Percentiles rank a stretch among this genome's conserved stretches.
Evolutionary conservation across 2,113 vertebrate species (phyloP).

Genomic region (Pristiophorus japonicus): DNA sequence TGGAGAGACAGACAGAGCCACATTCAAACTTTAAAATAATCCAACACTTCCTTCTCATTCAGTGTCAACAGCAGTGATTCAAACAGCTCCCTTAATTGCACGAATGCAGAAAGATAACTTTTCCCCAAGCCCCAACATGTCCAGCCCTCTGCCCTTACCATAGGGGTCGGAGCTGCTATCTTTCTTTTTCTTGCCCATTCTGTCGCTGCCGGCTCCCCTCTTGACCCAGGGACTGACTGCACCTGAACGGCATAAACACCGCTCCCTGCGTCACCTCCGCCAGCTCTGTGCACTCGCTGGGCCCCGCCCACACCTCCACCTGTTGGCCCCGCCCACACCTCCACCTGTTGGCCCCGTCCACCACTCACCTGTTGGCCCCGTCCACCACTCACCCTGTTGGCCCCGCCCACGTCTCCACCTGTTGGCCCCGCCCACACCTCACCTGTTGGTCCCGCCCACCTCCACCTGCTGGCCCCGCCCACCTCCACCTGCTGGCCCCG

Average conservation of each 20-base stretch:
- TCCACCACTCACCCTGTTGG: background rate
- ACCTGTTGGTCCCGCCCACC: background rate
- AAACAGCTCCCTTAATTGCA: background rate
- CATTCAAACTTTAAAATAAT: background rate
- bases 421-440: background rate
- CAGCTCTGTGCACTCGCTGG: too few relatives aligned
- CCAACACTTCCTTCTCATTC: background rate
- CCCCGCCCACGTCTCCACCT: background rate
- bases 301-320: too few relatives aligned
- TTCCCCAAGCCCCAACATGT: too few relatives aligned
- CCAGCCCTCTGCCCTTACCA: background rate
- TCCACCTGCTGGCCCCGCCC: background rate
- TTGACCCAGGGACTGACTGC: too few relatives aligned
- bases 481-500: background rate
- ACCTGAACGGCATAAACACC: background rate
- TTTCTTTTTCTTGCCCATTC: constrained; percentile 33
- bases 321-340: background rate
- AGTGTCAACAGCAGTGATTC: background rate
- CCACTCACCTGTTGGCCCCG: background rate
- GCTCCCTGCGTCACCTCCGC: background rate
- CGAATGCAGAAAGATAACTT: too few relatives aligned
- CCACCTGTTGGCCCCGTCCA: background rate
- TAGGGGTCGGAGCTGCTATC: background rate
- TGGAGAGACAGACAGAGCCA: background rate
- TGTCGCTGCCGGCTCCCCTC: background rate